Base-by-base conservation (phyloP, 2,797 vertebrate species). In the Xiphophorus birchmanni region DNA sequence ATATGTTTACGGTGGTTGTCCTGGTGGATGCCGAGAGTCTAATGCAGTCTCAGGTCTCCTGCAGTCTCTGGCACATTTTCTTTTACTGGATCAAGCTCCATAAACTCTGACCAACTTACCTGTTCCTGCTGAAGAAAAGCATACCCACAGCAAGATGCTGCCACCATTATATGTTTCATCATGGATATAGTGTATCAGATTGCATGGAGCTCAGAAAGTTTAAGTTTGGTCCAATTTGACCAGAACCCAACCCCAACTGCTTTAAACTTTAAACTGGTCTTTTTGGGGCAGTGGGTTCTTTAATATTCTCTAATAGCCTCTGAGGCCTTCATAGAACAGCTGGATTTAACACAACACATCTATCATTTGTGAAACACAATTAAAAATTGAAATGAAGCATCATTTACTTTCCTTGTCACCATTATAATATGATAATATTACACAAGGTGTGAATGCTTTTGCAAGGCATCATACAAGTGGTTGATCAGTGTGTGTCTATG, bases 401-500 rank as follows among this genome's bases (percentile, higher is more conserved):
- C n/a, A 5, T 15, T 48, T 69, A 2, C 35, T 77, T 15, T 74
- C 48, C 35, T 40, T 73, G 9, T 76, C 47, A 58, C n/a, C 12
- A 58, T 58, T 29, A 13, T 58, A 29, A 13, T 58, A 58, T 13
- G 12, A 44, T 45, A 45, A 45, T 45, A 45, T 45, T 45, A 45
- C 32, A 17, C 29, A 63, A 6, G 60, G 4, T 63, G 32, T 7
- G 2, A 63, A 65, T 18, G 15, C 60, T 37, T 35, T 15, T 54
- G 23, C 56, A 60, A 60, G n/a, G 56, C 13, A 29, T 60, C 56
- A 60, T 32, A 60, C 13, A 15, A 60, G 29, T 73, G n/a, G 21
- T 42, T 18, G 12, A 47, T 45, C n/a, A 29, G n/a, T 35, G 18
- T 84, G 77, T 77, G 54, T 45, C 40, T 29, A 75, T 76, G 76